Base-by-base conservation (phyloP, 2,797 vertebrate species). In the Tachyglossus aculeatus region DNA sequence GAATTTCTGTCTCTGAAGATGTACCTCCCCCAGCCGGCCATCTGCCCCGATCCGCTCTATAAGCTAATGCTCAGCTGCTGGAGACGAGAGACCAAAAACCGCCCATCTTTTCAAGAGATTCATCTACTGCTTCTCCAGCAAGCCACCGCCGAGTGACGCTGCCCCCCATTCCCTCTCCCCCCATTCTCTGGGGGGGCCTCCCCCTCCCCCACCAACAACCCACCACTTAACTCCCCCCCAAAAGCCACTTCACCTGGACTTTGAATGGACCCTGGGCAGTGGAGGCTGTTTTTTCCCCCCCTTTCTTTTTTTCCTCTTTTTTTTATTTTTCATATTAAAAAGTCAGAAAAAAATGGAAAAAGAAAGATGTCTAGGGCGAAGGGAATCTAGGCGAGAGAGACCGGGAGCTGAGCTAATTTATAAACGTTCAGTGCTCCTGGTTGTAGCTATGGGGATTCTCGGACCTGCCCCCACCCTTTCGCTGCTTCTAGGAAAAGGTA, bases 61-160 rank as follows among this genome's bases (percentile, higher is more conserved):
- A 97, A 96, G 93, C 91, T 99, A 90, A 98, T 99, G 98, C 93
- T 99, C 84, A 95, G 94, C 88, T 99, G 98, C 89, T 99, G 98
- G 98, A 94, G 94, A 90, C 95, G 98, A 87, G 98, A 98, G 71
- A 92, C 96, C 51, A 98, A 98, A 88, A 95, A 96, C 14, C 93
- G 98, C 13, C 97, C 96, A 10, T 95, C 94, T 6, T 99, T 99
- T 90, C 96, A 95, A 86, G 96, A 98, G 80, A 96, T 99, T 86
- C 94, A 97, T 79, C 75, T 78, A 78, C 91, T 92, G 78, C 85
- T 92, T 21, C 94, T 99, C 58, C 93, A 95, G 67, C 95, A 95
- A 64, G 93, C 90, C 80, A 88, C 88, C 75, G 90, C 86, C 0
- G 88, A 91, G 53, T 90, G 89, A 93, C 14, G 51, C 45, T 29